Evolutionary conservation across 2,888 invertebrate species (phyloP).

Genomic region (Volucella inflata): DNA sequence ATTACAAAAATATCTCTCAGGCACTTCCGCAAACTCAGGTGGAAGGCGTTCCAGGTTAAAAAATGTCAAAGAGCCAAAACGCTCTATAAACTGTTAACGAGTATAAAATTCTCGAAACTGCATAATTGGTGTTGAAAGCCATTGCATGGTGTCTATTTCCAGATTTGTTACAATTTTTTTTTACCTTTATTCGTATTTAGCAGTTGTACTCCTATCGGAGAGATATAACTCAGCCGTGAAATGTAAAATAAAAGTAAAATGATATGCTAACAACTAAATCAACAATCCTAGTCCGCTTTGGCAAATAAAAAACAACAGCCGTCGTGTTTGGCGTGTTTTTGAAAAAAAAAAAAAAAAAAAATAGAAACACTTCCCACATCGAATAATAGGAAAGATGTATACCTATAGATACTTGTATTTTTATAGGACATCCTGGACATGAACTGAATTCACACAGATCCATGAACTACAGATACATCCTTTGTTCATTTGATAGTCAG

Average conservation of each 20-base stretch:
- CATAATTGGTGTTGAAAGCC: conserved; percentile 17
- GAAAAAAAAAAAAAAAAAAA: neutral
- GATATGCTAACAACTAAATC: conserved; percentile 44
- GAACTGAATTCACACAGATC: conserved; percentile 17
- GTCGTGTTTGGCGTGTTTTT: neutral
- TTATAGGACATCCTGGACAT: conserved; percentile 23
- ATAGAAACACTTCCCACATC: neutral
- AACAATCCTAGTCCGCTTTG: conserved; percentile 10
- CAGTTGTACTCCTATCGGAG: conserved; percentile 4
- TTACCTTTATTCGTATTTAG: neutral
- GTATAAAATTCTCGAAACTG: conserved; percentile 14
- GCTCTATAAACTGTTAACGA: neutral
- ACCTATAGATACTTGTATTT: neutral
- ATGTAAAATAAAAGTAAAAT: conserved; percentile 1
- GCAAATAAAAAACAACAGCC: neutral
- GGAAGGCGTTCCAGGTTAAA: too few species aligned
- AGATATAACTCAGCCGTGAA: conserved; percentile 22
- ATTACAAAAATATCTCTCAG: too few species aligned
- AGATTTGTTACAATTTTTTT: neutral
- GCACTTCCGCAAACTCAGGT: too few species aligned
- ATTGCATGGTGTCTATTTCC: conserved; percentile 4
- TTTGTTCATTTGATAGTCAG: neutral
- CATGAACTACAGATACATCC: neutral
- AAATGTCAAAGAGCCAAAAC: too few species aligned
- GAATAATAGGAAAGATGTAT: neutral